These are phyloP conservation scores for Crypturellus tataupa DNA, from an alignment of 2,797 vertebrate genomes.

Conservation along the genomic window DNA sequence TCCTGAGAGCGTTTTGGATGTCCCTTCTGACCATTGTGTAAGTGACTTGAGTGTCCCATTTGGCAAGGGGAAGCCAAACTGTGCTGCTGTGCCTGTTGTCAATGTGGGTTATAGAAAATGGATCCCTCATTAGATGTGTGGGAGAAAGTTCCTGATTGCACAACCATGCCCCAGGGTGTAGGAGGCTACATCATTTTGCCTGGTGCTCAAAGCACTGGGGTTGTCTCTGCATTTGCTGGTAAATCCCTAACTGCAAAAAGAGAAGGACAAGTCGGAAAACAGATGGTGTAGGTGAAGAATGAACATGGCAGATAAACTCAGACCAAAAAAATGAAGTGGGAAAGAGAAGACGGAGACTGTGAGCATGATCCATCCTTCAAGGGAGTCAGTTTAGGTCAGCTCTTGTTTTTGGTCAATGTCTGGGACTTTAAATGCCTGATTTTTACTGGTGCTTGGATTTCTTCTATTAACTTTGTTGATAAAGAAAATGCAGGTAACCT, in stretches of 20 bases:
- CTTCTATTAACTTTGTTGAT: neutral
- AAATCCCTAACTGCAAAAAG: neutral
- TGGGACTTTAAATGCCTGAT: neutral
- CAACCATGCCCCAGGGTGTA: neutral
- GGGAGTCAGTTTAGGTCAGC: neutral
- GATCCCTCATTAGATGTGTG: neutral
- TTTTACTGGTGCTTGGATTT: neutral
- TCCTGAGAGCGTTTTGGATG: neutral
- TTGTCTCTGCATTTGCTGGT: neutral
- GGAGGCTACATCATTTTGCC: neutral
- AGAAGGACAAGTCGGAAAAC: neutral
- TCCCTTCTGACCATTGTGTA: neutral
- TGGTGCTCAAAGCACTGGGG: neutral
- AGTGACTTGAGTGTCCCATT: neutral
- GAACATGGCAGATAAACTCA: neutral
- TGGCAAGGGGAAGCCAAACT: neutral
- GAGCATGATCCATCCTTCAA: neutral
- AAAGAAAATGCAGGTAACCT: neutral
- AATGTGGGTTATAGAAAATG: neutral
- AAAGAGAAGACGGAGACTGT: neutral
- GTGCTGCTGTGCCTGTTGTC: neutral
- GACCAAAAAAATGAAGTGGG: neutral
- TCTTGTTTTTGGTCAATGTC: neutral
- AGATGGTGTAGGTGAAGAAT: rapidly evolving
- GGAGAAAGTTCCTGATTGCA: neutral